Evolutionary conservation across 2,888 invertebrate genomes (phyloP), one percentile per base, ranked within the genome.

Genomic region (Ochropacha duplaris): DNA sequence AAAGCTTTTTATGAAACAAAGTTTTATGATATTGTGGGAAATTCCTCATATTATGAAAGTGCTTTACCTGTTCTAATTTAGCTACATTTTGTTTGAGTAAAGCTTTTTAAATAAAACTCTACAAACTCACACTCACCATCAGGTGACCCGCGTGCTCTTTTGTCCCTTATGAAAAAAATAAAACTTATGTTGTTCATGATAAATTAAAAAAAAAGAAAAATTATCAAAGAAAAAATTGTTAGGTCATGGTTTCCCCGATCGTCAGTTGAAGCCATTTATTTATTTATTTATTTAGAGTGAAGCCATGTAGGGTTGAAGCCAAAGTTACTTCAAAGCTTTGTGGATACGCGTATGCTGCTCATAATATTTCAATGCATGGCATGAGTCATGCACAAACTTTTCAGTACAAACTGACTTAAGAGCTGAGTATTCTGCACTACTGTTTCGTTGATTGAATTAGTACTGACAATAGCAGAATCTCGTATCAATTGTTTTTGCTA

Each of bases 261-360:
- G 4, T 14, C 14, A 11, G 60, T 66, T 61, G 71, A 71, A 72
- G 66, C 55, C 54, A 57, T n/a, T n/a, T n/a, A n/a, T n/a, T n/a
- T n/a, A n/a, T n/a, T n/a, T n/a, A n/a, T n/a, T n/a, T n/a, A n/a
- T n/a, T n/a, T n/a, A n/a, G n/a, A n/a, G n/a, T n/a, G n/a, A n/a
- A n/a, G n/a, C n/a, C n/a, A n/a, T n/a, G n/a, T n/a, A n/a, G n/a
- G n/a, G n/a, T n/a, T n/a, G n/a, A n/a, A 58, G 64, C 1, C 16
- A 39, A 31, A 65, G n/a, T n/a, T n/a, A n/a, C n/a, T 62, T 67
- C 78, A 81, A 82, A 79, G 76, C 81, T 78, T 78, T 80, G 74
- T 76, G 73, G 69, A 66, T 69, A 66, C 62, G 62, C 6, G n/a
- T 16, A 39, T 39, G 39, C 44, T 44, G 71, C 73, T 69, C 69